Base-by-base conservation (phyloP, 2,888 invertebrate genomes). In the Mythimna loreyi region DNA sequence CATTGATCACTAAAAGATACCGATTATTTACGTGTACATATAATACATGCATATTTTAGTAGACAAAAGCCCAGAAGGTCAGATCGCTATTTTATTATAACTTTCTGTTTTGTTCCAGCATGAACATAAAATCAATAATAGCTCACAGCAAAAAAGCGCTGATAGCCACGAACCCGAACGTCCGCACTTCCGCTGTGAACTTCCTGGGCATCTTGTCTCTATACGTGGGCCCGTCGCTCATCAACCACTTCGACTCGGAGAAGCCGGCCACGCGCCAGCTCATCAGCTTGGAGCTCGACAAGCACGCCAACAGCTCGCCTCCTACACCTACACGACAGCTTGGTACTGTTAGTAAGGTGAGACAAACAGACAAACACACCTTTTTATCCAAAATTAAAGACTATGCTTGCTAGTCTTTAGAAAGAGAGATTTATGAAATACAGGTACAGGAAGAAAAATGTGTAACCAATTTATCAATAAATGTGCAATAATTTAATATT, bases 271-370 rank as follows among this genome's bases (percentile, higher is more conserved):
- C 99, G 0, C 97, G 97, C 56, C 98, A 98, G 83, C 97, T 98
- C 89, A 98, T 99, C 71, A 98, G 98, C 89, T 96, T 97, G 25
- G 99, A 99, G 90, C 97, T 98, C 85, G 98, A 98, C 72, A 99
- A 98, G 90, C 96, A 97, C 83, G 96, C 97, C 3, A 98, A 97
- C 30, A 97, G 97, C 83, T 97, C 97, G 70, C 97, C 98, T 0
- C 98, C 98, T 0, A 96, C 97, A n/a, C 98, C 98, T 0, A 97
- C 96, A 0, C 94, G 98, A 83, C 98, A 98, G 67, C 78, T 96
- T 23, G 93, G 92, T 8, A 90, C 89, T 78, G 95, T 96, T 53
- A 92, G 89, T 73, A 95, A 95, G 93, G 95, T 95, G 80, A 84
- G 75, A 53, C 3, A 19, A 1, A 5, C n/a, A n/a, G n/a, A n/a